These are phyloP conservation scores for Ptychoptera albimana DNA, from an alignment of 2,888 invertebrate species.

Conservation along the genomic window DNA sequence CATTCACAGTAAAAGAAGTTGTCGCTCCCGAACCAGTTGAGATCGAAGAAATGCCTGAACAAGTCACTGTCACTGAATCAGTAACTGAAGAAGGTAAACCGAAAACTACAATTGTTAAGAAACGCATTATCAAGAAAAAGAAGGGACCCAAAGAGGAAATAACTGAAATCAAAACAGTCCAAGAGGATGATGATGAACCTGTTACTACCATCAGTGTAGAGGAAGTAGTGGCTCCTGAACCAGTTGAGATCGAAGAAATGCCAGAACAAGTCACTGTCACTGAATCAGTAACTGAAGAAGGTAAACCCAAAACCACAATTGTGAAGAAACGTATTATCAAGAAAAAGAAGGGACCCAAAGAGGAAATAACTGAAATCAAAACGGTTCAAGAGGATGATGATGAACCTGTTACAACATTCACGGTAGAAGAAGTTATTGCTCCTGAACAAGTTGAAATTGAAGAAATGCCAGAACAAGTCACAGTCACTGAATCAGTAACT, in stretches of 20 bases:
- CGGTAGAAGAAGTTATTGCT: constrained; percentile 14
- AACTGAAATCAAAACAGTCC: constrained; percentile 31
- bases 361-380: constrained; percentile 11
- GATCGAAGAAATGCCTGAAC: constrained; percentile 22
- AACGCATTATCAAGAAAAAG: constrained; percentile 28
- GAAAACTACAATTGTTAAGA: constrained; percentile 26
- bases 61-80: constrained; percentile 18
- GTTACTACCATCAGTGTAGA: constrained; percentile 17
- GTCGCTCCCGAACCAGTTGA: constrained; percentile 5
- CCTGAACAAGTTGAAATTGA: constrained; percentile 16
- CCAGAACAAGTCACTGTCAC: constrained; percentile 25
- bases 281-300: constrained; percentile 24
- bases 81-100: constrained; percentile 18
- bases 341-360: constrained; percentile 20
- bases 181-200: constrained; percentile 30
- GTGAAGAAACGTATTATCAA: constrained; percentile 27
- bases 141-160: constrained; percentile 29
- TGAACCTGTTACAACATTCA: constrained; percentile 16
- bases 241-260: constrained; percentile 17
- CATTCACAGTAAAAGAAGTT: no score
- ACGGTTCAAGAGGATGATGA: constrained; percentile 20
- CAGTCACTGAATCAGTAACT: constrained; percentile 13
- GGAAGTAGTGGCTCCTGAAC: constrained; percentile 14
- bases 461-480: constrained; percentile 25
- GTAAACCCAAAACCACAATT: constrained; percentile 21